Evolutionary conservation across 2,797 vertebrate species (phyloP).

Genomic region (Sebastes hopkinsi): DNA sequence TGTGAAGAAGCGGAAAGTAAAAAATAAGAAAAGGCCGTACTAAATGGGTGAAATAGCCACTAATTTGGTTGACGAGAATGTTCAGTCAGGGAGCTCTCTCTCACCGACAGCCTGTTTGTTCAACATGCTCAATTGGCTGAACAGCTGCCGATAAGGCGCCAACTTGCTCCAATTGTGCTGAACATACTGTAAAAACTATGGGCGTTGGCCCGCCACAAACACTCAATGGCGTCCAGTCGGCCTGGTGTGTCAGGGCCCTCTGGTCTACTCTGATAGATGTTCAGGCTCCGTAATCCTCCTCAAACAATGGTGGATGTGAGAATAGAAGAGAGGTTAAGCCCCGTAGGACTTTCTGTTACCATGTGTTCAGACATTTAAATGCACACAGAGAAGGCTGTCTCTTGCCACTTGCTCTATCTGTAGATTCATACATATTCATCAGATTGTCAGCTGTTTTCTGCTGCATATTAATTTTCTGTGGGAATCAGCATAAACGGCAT

Average conservation of each 20-base stretch:
- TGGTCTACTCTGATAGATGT: slow-evolving; percentile 40
- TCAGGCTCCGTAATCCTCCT: slow-evolving; percentile 60
- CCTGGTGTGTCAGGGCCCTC: slow-evolving; percentile 36
- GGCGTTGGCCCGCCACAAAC: slow-evolving; percentile 31
- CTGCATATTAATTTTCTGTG: background rate
- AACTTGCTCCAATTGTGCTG: slow-evolving; percentile 47
- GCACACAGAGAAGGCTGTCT: slow-evolving; percentile 5
- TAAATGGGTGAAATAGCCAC: background rate
- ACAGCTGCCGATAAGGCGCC: slow-evolving; percentile 40
- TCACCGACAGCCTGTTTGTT: background rate
- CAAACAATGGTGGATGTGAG: slow-evolving; percentile 63
- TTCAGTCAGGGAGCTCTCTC: background rate
- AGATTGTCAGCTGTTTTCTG: background rate
- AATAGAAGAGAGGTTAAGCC: slow-evolving; percentile 60
- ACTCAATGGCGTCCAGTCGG: slow-evolving; percentile 34
- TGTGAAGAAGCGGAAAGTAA: background rate
- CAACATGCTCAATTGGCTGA: slow-evolving; percentile 8
- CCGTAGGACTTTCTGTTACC: slow-evolving; percentile 32
- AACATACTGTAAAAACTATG: slow-evolving; percentile 47
- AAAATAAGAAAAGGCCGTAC: background rate
- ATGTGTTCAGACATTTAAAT: slow-evolving; percentile 46
- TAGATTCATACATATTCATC: slow-evolving; percentile 29
- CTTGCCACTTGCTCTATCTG: background rate
- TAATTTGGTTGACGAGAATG: background rate
- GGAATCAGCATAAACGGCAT: background rate